A percentile compares a stretch with the other conserved stretches of the same genome.
phyloP scores from a whole-genome alignment of 2,113 vertebrate genomes.

The Urocynchramus pylzowi region DNA sequence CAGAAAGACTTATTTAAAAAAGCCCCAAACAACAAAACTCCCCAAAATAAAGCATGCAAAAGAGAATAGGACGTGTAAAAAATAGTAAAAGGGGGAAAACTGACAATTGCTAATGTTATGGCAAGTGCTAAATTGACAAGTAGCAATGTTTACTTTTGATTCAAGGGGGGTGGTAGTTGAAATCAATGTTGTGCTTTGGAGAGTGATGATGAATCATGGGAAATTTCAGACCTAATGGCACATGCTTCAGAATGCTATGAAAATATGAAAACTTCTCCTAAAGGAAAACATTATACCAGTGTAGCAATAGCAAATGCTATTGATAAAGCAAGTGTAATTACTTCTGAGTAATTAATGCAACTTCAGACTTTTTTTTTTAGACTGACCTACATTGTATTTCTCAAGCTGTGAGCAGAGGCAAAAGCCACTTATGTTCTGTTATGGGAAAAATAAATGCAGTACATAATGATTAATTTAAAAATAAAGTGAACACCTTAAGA shows the following conservation, averaged over 20 bases:
- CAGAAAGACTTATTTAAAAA: not conserved
- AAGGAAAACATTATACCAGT: not conserved
- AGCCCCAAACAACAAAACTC: not conserved
- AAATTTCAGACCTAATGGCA: not conserved
- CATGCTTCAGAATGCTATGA: not conserved
- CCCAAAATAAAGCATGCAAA: too few relatives aligned
- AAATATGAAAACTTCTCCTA: not conserved
- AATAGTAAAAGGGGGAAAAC: not conserved
- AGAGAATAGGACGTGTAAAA: fast-evolving
- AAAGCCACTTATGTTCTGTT: not conserved
- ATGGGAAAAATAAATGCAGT: not conserved
- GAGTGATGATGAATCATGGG: not conserved
- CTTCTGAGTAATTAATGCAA: not conserved
- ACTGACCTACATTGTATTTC: not conserved
- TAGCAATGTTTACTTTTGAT: not conserved
- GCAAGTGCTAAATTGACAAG: not conserved
- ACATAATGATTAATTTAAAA: not conserved
- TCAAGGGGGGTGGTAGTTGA: not conserved
- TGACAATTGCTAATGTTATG: not conserved
- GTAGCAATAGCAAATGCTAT: not conserved
- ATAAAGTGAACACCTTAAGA: not conserved
- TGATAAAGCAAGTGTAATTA: not conserved
- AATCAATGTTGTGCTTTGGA: not conserved
- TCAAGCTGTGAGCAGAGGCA: not conserved
- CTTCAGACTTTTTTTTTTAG: not conserved